These are phyloP conservation scores for Champsocephalus esox DNA, from an alignment of 2,797 vertebrate species.

Conservation along the genomic window DNA sequence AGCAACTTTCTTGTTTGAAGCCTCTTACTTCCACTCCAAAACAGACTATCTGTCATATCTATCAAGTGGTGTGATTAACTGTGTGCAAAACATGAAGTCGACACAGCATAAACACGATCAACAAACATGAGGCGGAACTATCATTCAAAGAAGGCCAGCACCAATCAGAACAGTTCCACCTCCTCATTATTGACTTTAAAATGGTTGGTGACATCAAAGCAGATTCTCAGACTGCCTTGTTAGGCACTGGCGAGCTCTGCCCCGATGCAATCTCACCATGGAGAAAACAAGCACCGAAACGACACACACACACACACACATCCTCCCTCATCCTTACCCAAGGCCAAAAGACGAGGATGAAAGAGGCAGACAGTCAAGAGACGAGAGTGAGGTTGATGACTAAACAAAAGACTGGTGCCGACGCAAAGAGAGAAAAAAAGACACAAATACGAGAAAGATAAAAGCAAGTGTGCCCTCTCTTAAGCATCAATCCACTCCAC, in stretches of 20 bases:
- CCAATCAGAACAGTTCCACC: conserved; percentile 49
- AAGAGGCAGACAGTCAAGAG: conserved; percentile 34
- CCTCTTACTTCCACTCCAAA: background rate
- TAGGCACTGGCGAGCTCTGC: conserved; percentile 22
- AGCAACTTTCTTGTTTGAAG: background rate
- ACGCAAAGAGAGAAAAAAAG: conserved; percentile 27
- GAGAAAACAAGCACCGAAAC: conserved; percentile 27
- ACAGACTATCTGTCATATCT: conserved; percentile 3
- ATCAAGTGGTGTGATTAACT: conserved; percentile 18
- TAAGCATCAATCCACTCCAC: conserved; percentile 62
- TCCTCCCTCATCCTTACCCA: conserved; percentile 24
- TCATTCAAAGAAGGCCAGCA: conserved; percentile 33
- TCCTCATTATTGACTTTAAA: conserved; percentile 51
- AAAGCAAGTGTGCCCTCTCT: conserved; percentile 61
- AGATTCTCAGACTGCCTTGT: conserved; percentile 43
- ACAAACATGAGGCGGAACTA: conserved; percentile 40
- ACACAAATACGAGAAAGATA: conserved; percentile 47
- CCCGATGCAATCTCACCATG: conserved; percentile 30
- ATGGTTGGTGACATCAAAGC: conserved; percentile 66
- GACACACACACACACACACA: conserved; percentile 2
- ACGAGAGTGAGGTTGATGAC: background rate
- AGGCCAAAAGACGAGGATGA: conserved; percentile 32
- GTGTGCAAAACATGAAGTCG: conserved; percentile 24
- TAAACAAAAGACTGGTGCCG: conserved; percentile 20
- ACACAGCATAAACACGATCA: conserved; percentile 25